Evolutionary conservation across 2,113 vertebrate species (phyloP).

Genomic region (Microtus richardsoni): DNA sequence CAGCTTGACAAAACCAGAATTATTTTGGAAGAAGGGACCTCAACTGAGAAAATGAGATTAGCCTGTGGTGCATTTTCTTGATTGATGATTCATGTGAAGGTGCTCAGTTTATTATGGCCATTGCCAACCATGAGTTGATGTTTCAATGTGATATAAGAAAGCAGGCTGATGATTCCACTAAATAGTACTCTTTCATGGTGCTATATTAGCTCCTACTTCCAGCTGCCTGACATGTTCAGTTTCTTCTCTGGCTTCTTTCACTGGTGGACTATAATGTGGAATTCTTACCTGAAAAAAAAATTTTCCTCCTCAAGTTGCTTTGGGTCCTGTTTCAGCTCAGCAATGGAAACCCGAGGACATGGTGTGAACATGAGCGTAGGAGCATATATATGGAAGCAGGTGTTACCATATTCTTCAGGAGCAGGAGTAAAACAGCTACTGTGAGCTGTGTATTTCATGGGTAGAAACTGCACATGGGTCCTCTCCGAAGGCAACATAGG

Average conservation of each 20-base stretch:
- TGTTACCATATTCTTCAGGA: neutral
- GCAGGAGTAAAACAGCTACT: rapidly evolving
- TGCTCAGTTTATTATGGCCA: neutral
- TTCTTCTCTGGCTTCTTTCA: neutral
- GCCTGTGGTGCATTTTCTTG: neutral
- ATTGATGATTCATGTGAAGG: neutral
- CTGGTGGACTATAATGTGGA: neutral
- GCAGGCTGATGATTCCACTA: neutral
- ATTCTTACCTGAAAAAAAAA: neutral
- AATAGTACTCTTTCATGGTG: neutral
- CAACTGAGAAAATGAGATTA: neutral
- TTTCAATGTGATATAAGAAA: neutral
- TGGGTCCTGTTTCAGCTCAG: neutral
- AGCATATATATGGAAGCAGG: neutral
- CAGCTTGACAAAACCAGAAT: neutral
- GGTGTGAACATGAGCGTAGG: neutral
- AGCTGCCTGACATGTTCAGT: neutral
- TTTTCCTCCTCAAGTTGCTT: neutral
- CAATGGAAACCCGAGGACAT: neutral
- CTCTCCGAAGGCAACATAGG: neutral
- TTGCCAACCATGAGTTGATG: neutral
- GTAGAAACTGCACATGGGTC: neutral
- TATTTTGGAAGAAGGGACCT: neutral
- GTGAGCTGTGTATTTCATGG: too few species aligned
- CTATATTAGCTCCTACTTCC: neutral